Conservation (phyloP, 2,888 invertebrate species). For the Eupithecia insigniata region DNA sequence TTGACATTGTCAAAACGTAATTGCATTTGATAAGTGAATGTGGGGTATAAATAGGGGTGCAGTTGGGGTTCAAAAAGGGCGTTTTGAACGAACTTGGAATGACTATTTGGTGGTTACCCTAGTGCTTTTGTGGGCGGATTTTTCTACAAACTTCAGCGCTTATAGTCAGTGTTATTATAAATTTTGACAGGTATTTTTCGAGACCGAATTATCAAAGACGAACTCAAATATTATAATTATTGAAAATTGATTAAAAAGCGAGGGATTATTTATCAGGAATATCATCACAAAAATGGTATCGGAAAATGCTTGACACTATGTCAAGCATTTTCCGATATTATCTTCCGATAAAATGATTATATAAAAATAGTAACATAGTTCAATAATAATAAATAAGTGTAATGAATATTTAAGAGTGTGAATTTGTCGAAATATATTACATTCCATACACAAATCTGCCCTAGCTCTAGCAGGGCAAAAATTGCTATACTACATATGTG, state of each 20-base stretch:
- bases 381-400: neutral
- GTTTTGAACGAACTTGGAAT: neutral
- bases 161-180: slow-evolving; percentile 1
- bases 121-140: slow-evolving; percentile 21
- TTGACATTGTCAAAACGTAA: neutral
- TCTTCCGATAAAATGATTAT: neutral
- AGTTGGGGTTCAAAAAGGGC: neutral
- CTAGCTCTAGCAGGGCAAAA: too few species aligned
- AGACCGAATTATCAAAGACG: neutral
- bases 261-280: neutral
- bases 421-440: neutral
- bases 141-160: neutral
- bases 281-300: neutral
- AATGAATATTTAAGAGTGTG: neutral
- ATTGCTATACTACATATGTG: too few species aligned
- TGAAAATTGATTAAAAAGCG: neutral
- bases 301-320: neutral
- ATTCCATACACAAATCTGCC: neutral
- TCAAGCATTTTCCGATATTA: too few species aligned
- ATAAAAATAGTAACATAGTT: neutral
- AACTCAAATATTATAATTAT: neutral
- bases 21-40: neutral
- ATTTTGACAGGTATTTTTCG: neutral
- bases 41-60: neutral
- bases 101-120: slow-evolving; percentile 29